These are phyloP conservation scores for Squalus acanthias DNA, from an alignment of 2,797 vertebrate species.

Conservation along the genomic window DNA sequence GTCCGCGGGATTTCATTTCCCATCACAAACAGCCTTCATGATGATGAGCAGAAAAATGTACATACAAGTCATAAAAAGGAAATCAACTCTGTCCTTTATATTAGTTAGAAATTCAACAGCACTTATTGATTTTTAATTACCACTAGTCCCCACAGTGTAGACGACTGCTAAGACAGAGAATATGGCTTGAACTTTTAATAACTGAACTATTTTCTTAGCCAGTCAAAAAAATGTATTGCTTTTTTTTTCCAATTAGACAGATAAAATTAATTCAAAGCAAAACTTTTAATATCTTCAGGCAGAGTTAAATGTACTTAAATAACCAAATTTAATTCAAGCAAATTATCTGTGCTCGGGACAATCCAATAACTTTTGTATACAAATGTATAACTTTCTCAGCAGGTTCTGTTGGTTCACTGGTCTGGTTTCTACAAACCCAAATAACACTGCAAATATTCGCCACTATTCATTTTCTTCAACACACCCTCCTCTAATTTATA, in stretches of 20 bases:
- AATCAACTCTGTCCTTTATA: not conserved
- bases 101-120: not conserved
- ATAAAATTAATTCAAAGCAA: not conserved
- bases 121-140: not conserved
- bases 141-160: not conserved
- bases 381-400: not conserved
- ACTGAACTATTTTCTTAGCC: not conserved
- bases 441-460: not conserved
- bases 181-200: not conserved
- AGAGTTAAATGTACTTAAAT: not conserved
- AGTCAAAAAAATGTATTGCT: not conserved
- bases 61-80: not conserved
- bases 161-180: not conserved
- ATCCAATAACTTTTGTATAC: not conserved
- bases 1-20: not conserved
- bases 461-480: not conserved
- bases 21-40: not conserved
- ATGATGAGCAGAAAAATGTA: too few species aligned
- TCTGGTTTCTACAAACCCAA: not conserved
- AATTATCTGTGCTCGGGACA: not conserved
- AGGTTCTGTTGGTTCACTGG: not conserved
- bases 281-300: not conserved
- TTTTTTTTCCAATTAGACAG: not conserved
- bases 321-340: not conserved
- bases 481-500: not conserved